Conservation (phyloP, 2,888 invertebrate genomes). For the Tipula helvola region DNA sequence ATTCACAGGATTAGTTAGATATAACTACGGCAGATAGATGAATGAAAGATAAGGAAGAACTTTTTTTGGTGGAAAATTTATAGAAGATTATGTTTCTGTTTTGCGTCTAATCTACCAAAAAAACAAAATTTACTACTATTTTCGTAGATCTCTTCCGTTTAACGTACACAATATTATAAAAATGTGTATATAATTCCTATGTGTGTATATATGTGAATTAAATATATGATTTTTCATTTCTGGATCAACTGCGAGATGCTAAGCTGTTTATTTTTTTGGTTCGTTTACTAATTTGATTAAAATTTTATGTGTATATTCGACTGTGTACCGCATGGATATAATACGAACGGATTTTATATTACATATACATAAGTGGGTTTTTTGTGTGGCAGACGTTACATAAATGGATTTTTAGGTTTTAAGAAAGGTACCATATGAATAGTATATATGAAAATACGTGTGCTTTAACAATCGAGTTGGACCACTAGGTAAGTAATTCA, state of each 20-base stretch:
- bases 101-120: not conserved
- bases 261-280: not conserved
- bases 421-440: no score
- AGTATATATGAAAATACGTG: no score
- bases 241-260: not conserved
- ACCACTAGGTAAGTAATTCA: no score
- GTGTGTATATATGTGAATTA: not conserved
- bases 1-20: not conserved
- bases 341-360: not conserved
- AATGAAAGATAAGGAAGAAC: not conserved
- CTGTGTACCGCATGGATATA: not conserved
- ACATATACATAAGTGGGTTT: no score
- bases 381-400: not conserved
- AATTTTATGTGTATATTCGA: not conserved
- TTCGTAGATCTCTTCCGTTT: not conserved
- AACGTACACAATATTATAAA: not conserved
- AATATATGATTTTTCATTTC: not conserved
- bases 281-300: constrained; percentile 4
- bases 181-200: not conserved
- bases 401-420: not conserved
- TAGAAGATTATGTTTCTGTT: not conserved
- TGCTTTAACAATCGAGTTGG: no score
- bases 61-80: not conserved
- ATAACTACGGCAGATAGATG: not conserved
- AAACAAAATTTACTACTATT: not conserved